Base-by-base conservation (phyloP, 1,140 invertebrate species). In the Formica selysi region DNA sequence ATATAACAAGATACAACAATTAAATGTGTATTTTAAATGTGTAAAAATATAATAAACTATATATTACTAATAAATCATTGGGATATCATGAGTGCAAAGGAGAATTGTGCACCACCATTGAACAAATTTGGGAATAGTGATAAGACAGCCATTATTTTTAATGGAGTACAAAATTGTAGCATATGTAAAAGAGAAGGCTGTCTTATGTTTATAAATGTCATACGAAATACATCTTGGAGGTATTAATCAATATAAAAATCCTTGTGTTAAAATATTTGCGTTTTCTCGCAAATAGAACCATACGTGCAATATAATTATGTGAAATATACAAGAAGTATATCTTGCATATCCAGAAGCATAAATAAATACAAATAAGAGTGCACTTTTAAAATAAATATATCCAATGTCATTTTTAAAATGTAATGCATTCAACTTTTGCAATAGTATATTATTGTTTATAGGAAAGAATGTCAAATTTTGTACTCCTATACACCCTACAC, bases 301-400 rank as follows among this genome's bases (percentile, higher is more conserved):
- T 80, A 80, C 78, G 78, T 80, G 78, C 78, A 80, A 26, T 51
- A 51, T 79, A 80, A 68, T 65, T 80, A 59, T 70, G 51, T 70
- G 36, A 51, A 32, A 80, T 67, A 79, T 36, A 62, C 59, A 80
- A 80, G 64, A 57, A 51, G 41, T 59, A 57, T 80, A 80, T 80
- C 41, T 80, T 68, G 65, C 64, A 65, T 80, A 32, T 80, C 36
- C 48, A 51, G 70, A 80, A 80, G 78, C 65, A 57, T 54, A 80
- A 80, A 79, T 80, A 68, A 80, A 70, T 83, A 67, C 26, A 83
- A 65, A 70, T 5, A 68, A 71, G 13, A 62, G 68, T 83, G 79
- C 79, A 83, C 10, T 83, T 83, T 83, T 1, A 48, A 74, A 83
- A 61, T 73, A 73, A 83, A 74, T 36, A 54, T 73, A 73, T 3